These are phyloP conservation scores for Leuctra nigra DNA, from an alignment of 2,888 invertebrate species.

Conservation along the genomic window DNA sequence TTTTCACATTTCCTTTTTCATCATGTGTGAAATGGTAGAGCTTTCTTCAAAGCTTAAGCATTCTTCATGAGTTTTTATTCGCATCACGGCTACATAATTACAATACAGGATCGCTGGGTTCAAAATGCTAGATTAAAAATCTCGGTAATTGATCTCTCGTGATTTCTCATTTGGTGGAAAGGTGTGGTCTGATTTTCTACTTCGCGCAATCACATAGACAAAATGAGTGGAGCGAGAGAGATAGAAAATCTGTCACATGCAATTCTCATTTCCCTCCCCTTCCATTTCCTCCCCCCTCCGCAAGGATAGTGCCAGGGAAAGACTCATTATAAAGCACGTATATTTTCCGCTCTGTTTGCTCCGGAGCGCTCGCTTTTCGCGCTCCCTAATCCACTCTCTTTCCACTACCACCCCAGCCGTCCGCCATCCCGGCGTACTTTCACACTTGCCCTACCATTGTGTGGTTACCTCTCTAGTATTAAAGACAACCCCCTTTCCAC, in stretches of 20 bases:
- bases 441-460: constrained; percentile 1
- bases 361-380: constrained; percentile 26
- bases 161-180: too few relatives aligned
- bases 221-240: neutral
- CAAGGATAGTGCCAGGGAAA: constrained; percentile 28
- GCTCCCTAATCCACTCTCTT: constrained; percentile 4
- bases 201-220: too few relatives aligned
- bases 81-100: too few relatives aligned
- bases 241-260: neutral
- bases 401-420: constrained; percentile 24
- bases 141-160: too few relatives aligned
- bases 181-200: too few relatives aligned
- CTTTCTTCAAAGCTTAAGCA: too few relatives aligned
- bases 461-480: neutral
- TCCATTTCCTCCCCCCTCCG: constrained; percentile 21
- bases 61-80: too few relatives aligned
- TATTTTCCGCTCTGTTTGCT: constrained; percentile 28
- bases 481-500: too few relatives aligned
- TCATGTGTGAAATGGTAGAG: too few relatives aligned
- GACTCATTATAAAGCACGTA: constrained; percentile 36
- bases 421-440: constrained; percentile 19
- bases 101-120: too few relatives aligned
- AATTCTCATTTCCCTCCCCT: constrained; percentile 27
- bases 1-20: too few relatives aligned
- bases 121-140: too few relatives aligned